Conservation (phyloP, 1,140 invertebrate species). For the Ylistrum balloti region DNA sequence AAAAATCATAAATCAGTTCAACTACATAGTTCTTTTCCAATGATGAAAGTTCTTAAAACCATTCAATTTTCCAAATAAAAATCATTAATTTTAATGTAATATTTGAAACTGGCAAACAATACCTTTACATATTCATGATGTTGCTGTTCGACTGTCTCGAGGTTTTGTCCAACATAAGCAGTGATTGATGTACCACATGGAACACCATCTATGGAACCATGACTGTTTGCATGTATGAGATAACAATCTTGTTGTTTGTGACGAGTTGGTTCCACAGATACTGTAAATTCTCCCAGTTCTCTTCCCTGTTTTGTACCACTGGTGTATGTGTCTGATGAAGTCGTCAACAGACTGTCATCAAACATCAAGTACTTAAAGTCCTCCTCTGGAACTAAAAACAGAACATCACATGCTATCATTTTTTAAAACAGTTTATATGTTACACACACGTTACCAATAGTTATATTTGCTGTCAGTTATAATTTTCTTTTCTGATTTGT, state of each 20-base stretch:
- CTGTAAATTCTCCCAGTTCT: slow-evolving; percentile 81
- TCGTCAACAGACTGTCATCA: slow-evolving; percentile 80
- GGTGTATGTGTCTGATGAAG: slow-evolving; percentile 73
- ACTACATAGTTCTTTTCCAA: no score
- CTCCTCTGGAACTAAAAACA: slow-evolving; percentile 72
- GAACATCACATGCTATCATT: not conserved
- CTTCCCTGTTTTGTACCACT: slow-evolving; percentile 66
- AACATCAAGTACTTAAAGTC: slow-evolving; percentile 81
- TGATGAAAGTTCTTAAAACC: no score
- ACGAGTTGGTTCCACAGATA: slow-evolving; percentile 77
- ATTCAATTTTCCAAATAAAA: no score
- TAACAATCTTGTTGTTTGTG: slow-evolving; percentile 78
- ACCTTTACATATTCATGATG: slow-evolving; percentile 83
- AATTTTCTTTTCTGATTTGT: no score
- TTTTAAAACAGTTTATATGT: not conserved
- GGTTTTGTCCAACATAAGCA: slow-evolving; percentile 78
- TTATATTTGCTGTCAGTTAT: no score
- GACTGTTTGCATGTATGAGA: slow-evolving; percentile 81
- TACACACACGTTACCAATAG: no score
- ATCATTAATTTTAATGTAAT: no score
- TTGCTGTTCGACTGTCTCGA: slow-evolving; percentile 82
- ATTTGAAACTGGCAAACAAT: no score
- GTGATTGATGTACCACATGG: slow-evolving; percentile 82
- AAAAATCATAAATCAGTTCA: no score
- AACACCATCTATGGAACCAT: slow-evolving; percentile 81